Evolutionary conservation across 2,113 vertebrate species (phyloP).

Genomic region (Genyomyrus donnyi): DNA sequence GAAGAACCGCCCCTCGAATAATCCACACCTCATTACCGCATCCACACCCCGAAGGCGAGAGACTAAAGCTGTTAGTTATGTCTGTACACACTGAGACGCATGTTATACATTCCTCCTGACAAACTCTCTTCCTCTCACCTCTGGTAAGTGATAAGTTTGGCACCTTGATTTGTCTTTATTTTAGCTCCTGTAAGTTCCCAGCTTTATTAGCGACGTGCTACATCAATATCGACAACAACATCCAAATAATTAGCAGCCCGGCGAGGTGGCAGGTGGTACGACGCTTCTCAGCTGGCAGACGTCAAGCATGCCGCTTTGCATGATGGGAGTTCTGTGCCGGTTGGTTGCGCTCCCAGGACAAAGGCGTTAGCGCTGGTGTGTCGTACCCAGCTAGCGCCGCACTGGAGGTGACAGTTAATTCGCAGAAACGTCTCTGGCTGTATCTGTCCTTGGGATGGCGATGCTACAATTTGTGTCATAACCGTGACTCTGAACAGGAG

Average conservation of each 20-base stretch:
- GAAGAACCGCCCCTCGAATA: background rate
- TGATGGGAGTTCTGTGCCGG: background rate
- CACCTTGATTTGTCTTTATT: background rate
- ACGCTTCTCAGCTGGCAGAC: background rate
- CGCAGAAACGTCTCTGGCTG: background rate
- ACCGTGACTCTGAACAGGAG: background rate
- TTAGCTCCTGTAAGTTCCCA: background rate
- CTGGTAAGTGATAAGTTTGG: background rate
- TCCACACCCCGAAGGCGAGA: background rate
- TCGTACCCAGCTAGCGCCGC: background rate
- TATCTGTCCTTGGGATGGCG: slow-evolving; percentile 17
- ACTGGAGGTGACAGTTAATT: slow-evolving; percentile 17
- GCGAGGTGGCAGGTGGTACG: background rate
- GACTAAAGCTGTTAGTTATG: background rate
- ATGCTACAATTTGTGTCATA: slow-evolving; percentile 22
- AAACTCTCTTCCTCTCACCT: slow-evolving; percentile 3
- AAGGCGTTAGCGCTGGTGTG: background rate
- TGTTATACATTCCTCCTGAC: background rate
- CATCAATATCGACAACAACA: background rate
- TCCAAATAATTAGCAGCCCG: background rate
- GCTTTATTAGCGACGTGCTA: background rate
- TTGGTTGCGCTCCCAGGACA: background rate
- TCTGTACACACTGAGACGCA: background rate
- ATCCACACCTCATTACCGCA: background rate
- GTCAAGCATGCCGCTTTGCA: background rate